Percentiles rank a stretch among this genome's conserved stretches.
phyloP scores from a whole-genome alignment of 2,888 invertebrate genomes.

The Drosophila kuntzei region DNA sequence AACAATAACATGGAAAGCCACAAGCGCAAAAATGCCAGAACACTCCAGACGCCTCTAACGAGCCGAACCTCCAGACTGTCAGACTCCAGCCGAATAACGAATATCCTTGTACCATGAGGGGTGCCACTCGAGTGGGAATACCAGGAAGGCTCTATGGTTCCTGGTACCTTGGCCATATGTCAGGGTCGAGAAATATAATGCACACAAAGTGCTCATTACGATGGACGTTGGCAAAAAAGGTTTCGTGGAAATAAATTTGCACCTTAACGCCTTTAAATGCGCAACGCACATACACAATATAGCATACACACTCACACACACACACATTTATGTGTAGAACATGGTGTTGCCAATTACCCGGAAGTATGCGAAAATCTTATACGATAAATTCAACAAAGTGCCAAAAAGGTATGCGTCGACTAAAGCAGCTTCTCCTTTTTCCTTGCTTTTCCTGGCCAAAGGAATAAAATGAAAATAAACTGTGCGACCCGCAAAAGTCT shows the following conservation, averaged over 20 bases:
- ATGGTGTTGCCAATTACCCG: conserved; percentile 82
- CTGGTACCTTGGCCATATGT: conserved; percentile 64
- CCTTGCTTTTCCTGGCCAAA: conserved; percentile 19
- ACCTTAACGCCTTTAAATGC: conserved; percentile 83
- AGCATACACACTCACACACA: conserved; percentile 4
- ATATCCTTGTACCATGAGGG: conserved; percentile 1
- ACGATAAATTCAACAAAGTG: conserved; percentile 82
- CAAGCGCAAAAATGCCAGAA: conserved; percentile 71
- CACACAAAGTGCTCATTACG: conserved; percentile 82
- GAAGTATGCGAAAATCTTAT: conserved; percentile 83
- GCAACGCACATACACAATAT: conserved; percentile 57
- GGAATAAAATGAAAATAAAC: conserved; percentile 54
- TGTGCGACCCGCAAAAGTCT: conserved; percentile 64
- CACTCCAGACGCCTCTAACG: conserved; percentile 69
- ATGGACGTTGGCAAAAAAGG: conserved; percentile 69
- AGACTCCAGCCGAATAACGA: neutral
- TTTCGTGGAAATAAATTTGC: conserved; percentile 82
- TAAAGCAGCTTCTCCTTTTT: conserved; percentile 13
- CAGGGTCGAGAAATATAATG: conserved; percentile 79
- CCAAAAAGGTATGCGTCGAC: conserved; percentile 79
- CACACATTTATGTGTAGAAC: conserved; percentile 48
- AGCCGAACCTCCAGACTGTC: conserved; percentile 38
- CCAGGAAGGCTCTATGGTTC: neutral
- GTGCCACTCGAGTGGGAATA: neutral
- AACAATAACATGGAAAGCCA: conserved; percentile 76